Conservation (phyloP, 1,140 invertebrate genomes). For the Babylonia areolata region DNA sequence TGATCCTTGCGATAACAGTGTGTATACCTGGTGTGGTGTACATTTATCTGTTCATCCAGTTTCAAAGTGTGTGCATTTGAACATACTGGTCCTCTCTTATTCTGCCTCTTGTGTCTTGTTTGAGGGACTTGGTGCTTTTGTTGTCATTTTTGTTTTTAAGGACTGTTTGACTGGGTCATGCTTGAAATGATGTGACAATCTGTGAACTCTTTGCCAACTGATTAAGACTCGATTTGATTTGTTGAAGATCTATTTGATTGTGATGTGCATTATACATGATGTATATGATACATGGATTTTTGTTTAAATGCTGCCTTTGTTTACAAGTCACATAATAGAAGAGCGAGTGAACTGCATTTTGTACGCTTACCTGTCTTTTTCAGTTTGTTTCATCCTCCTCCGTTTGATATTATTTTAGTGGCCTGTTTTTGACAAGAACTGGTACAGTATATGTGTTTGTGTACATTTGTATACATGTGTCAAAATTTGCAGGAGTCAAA, state of each 20-base stretch:
- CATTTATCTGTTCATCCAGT: not conserved
- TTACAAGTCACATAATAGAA: conserved; percentile 17
- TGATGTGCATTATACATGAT: too few relatives aligned
- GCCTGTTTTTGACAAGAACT: too few relatives aligned
- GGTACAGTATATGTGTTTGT: too few relatives aligned
- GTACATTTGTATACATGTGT: too few relatives aligned
- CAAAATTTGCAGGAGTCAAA: too few relatives aligned
- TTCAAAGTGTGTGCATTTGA: not conserved
- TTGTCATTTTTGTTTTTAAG: not conserved
- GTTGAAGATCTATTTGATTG: not conserved
- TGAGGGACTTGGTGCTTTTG: not conserved
- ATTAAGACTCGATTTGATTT: not conserved
- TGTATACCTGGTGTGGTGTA: too few relatives aligned
- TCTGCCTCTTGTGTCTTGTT: not conserved
- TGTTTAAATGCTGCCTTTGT: conserved; percentile 14
- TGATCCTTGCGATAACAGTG: too few relatives aligned
- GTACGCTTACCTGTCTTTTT: too few relatives aligned
- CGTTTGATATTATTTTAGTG: too few relatives aligned
- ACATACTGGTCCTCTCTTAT: not conserved
- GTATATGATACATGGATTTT: not conserved
- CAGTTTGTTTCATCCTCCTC: too few relatives aligned
- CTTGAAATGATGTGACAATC: not conserved
- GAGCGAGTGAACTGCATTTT: too few relatives aligned
- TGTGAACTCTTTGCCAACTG: not conserved
- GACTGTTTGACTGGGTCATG: not conserved